Evolutionary conservation across 2,797 vertebrate genomes (phyloP), one percentile per base, ranked within the genome.

Genomic region (Chelmon rostratus): DNA sequence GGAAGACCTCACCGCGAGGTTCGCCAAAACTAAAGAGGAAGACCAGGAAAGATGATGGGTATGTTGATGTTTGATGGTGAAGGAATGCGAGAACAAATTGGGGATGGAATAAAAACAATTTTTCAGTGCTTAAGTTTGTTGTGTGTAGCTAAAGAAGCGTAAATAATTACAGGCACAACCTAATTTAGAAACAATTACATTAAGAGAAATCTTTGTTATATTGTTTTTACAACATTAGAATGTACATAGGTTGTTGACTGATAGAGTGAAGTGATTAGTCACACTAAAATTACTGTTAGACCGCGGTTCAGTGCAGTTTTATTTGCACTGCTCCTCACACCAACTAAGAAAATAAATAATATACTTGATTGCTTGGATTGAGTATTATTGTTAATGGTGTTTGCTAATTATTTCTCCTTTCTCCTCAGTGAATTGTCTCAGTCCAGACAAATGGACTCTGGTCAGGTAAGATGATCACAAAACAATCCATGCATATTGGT

Each of bases 21-120:
- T 99, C 98, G 1, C 98, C 98, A 1, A 99, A 98, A 86, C 92
- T 96, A 0, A 98, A 97, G 90, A 92, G 96, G 87, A 99, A 97
- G 94, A 93, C 79, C 85, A 97, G 97, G 92, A 98, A 97, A 65
- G 98, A 98, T 28, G 96, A 98, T 0, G 88, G 96, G 98, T 99
- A 93, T 0, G 95, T 71, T 4, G 15, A n/a, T 38, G 19, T n/a
- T 23, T 73, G 9, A 19, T 5, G 28, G 16, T 69, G 16, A 49
- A 56, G 19, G n/a, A 46, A 9, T 49, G 18, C 0, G 6, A 13
- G 42, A 9, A 16, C 3, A 3, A n/a, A 35, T n/a, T 42, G 35
- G 37, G 15, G 6, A 16, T 49, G 6, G 37, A n/a, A 54, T 46
- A 5, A 61, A 53, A 8, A 12, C 1, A 2, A 8, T 57, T 25